These are phyloP conservation scores for Egretta garzetta DNA, from an alignment of 2,113 vertebrate species.

Conservation along the genomic window DNA sequence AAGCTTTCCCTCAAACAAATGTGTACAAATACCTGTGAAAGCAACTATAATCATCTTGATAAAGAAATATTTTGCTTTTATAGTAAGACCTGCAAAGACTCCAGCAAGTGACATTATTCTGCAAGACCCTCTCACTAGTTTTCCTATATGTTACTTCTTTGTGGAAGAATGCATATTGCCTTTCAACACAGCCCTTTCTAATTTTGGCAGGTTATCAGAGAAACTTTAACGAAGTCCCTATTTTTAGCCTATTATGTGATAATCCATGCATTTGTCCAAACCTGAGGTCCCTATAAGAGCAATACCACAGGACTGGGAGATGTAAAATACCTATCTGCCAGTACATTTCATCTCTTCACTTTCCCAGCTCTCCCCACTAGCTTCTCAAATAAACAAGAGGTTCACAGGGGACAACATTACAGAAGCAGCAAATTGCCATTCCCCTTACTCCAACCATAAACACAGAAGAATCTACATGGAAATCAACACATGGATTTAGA, in stretches of 20 bases:
- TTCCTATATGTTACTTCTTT: not conserved
- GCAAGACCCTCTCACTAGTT: not conserved
- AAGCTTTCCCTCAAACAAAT: not conserved
- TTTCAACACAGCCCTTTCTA: not conserved
- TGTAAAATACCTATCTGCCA: not conserved
- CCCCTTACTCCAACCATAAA: not conserved
- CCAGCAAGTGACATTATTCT: not conserved
- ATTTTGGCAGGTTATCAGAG: not conserved
- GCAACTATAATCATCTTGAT: not conserved
- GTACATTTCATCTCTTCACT: not conserved
- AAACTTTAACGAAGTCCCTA: not conserved
- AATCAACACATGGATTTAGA: not conserved
- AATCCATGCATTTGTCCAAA: not conserved
- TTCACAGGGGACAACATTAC: not conserved
- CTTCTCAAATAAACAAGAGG: not conserved
- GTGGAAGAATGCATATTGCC: rapidly evolving
- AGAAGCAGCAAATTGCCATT: not conserved
- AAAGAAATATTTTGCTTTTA: not conserved
- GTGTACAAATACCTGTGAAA: not conserved
- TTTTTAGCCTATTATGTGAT: not conserved
- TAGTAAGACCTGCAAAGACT: not conserved
- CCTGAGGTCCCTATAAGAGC: not conserved
- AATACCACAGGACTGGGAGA: not conserved
- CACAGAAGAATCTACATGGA: not conserved
- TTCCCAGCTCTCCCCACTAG: not conserved